phyloP scores from a whole-genome alignment of 2,888 invertebrate genomes.

The Eugnorisma glareosa region DNA sequence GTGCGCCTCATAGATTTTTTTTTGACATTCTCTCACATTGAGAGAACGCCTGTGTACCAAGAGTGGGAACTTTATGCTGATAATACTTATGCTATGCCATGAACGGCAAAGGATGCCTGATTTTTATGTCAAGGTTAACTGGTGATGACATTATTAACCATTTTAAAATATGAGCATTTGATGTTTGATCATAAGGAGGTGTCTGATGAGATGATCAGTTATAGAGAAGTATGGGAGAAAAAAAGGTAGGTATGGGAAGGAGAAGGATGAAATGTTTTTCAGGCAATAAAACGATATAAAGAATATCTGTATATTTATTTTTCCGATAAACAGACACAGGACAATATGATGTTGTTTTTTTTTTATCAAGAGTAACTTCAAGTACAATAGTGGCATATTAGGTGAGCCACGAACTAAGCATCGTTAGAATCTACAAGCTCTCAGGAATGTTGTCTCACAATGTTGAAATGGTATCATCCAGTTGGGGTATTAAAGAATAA shows the following conservation, averaged over 20 bases:
- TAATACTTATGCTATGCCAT: background rate
- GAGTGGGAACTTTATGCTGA: background rate
- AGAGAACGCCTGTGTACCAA: background rate
- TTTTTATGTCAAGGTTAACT: background rate
- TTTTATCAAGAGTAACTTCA: background rate
- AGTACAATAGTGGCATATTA: background rate
- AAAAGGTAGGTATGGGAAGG: no score
- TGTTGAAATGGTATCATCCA: background rate
- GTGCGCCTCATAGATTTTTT: no score
- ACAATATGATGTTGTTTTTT: no score
- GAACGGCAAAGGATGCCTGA: background rate
- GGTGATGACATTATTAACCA: background rate
- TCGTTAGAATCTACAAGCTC: background rate
- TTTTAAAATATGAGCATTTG: background rate
- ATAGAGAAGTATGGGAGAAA: no score
- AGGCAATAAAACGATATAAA: background rate
- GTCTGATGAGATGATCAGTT: no score
- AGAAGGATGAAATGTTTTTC: background rate
- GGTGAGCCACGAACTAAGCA: background rate
- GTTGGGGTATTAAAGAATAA: background rate
- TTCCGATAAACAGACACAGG: background rate
- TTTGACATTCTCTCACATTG: background rate
- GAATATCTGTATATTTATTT: background rate
- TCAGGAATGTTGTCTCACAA: background rate
- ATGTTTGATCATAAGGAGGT: no score